phyloP scores from a whole-genome alignment of 2,888 invertebrate species.

The Metallyticus violacea region DNA sequence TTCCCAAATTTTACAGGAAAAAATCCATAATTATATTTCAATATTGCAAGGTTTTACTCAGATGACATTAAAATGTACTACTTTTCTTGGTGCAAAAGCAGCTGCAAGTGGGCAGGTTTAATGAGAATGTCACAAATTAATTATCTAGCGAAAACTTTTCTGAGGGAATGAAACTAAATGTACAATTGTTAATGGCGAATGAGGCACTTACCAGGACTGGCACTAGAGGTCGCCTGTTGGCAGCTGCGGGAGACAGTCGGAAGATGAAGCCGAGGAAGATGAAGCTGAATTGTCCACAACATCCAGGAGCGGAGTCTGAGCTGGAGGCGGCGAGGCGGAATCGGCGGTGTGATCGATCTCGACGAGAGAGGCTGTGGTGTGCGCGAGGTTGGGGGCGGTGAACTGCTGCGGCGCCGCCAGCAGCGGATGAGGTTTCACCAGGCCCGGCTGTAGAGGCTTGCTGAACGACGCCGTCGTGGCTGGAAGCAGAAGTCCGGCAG shows the following conservation, averaged over 20 bases:
- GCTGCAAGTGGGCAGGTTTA: no score
- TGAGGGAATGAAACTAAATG: no score
- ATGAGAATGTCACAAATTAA: no score
- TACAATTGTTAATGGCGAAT: no score
- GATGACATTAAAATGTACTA: no score
- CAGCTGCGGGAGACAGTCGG: slow-evolving; percentile 10
- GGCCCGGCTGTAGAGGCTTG: neutral
- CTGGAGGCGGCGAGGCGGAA: slow-evolving; percentile 20
- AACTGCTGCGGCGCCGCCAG: slow-evolving; percentile 14
- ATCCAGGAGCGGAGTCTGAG: slow-evolving; percentile 22
- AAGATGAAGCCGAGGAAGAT: slow-evolving; percentile 18
- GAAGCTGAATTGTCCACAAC: slow-evolving; percentile 31
- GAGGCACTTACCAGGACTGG: neutral
- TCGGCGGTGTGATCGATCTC: slow-evolving; percentile 1
- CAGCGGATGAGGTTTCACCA: slow-evolving; percentile 29
- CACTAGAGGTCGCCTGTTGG: slow-evolving; percentile 12
- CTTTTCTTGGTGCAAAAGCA: no score
- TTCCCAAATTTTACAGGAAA: no score
- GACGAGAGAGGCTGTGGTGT: neutral
- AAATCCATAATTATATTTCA: no score
- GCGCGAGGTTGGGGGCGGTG: neutral
- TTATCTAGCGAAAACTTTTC: no score
- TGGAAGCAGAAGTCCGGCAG: slow-evolving; percentile 32
- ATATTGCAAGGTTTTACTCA: no score
- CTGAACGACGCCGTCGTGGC: slow-evolving; percentile 20